A percentile compares a stretch with the other conserved stretches of the same genome.
Conservation (phyloP, 2,888 invertebrate species). For the Entomobrya proxima region DNA sequence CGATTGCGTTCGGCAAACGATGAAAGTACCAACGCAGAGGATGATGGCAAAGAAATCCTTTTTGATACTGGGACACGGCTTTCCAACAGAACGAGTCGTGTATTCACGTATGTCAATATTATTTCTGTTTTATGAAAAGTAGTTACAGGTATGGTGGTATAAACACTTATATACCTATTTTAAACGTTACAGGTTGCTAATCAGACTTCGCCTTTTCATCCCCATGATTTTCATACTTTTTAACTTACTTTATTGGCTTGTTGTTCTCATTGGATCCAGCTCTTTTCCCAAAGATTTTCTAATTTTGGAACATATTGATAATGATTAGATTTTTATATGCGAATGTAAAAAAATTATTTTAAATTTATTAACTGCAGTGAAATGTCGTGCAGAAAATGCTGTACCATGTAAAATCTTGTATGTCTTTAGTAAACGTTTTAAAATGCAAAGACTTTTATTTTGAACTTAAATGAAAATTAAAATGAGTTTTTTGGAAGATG, state of each 20-base stretch:
- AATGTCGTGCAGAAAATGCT: not conserved
- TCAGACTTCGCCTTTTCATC: constrained; percentile 32
- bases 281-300: constrained; percentile 64
- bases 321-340: not conserved
- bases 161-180: not conserved
- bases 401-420: no score
- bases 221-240: constrained; percentile 48
- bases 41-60: constrained; percentile 50
- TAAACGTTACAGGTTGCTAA: constrained; percentile 21
- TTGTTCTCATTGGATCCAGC: constrained; percentile 67
- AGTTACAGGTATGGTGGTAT: not conserved
- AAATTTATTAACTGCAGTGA: not conserved
- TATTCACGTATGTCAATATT: constrained; percentile 39
- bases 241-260: constrained; percentile 68
- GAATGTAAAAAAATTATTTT: no score
- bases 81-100: constrained; percentile 9
- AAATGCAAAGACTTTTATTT: no score
- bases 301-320: constrained; percentile 26
- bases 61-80: constrained; percentile 25
- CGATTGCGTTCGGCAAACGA: constrained; percentile 36
- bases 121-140: no score
- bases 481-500: no score
- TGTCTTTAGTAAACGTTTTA: no score
- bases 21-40: constrained; percentile 26
- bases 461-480: no score